Evolutionary conservation across 2,113 vertebrate species (phyloP).

Genomic region (Trematomus loennbergii): DNA sequence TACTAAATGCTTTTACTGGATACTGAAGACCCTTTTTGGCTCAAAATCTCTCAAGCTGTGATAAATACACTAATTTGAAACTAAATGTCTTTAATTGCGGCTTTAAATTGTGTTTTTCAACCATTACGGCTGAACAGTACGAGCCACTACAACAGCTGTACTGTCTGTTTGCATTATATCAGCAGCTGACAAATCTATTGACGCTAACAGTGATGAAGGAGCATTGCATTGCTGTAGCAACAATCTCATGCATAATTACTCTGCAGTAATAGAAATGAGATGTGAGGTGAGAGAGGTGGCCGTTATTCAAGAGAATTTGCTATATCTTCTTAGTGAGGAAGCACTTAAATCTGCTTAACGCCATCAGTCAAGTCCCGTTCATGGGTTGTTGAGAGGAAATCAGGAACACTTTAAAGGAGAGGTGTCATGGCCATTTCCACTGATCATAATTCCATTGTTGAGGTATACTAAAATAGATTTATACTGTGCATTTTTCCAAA

Average conservation of each 20-base stretch:
- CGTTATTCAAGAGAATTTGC: not conserved
- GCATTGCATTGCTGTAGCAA: constrained; percentile 34
- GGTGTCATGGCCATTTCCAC: no score
- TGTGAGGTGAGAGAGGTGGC: constrained; percentile 24
- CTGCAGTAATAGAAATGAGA: constrained; percentile 15
- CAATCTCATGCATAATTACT: constrained; percentile 48
- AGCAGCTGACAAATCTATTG: constrained; percentile 28
- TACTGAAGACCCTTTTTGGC: not conserved
- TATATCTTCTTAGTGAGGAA: not conserved
- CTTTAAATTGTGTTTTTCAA: not conserved
- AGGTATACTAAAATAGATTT: no score
- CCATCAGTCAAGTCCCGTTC: not conserved
- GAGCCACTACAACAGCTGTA: not conserved
- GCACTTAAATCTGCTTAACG: not conserved
- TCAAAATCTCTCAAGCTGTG: not conserved
- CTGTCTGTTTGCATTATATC: constrained; percentile 29
- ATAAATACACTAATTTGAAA: not conserved
- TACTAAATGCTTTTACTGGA: no score
- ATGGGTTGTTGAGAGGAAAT: not conserved
- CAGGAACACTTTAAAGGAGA: not conserved
- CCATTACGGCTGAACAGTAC: not conserved
- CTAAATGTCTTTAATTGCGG: not conserved
- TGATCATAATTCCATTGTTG: no score
- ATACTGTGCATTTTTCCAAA: no score
- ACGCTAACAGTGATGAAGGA: constrained; percentile 13